Evolutionary conservation across 2,888 invertebrate genomes (phyloP), one percentile per base, ranked within the genome.

Genomic region (Caradrina kadenii): DNA sequence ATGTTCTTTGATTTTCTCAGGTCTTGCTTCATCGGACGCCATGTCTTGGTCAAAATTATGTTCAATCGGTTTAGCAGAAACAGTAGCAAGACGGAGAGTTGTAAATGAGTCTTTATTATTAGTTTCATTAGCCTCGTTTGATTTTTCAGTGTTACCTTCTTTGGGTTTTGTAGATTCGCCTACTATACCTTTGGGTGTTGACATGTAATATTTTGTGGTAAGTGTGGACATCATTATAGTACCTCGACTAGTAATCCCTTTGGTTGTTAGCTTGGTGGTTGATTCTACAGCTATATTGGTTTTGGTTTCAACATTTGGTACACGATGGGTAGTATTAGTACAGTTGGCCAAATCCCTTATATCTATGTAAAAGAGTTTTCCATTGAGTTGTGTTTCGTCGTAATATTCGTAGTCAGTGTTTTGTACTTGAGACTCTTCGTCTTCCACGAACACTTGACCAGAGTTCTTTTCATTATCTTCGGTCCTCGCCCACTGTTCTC

Each of bases 11-110:
- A 91, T 86, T 76, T 89, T 91, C 19, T 94, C 94, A n/a, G 95
- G 92, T 63, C 90, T 90, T 0, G 92, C 95, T 82, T 95, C 93
- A 84, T 95, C 95, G 0, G 95, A 92, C 0, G 95, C 93, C 95
- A 95, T 95, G 11, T 92, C 88, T 0, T 86, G 87, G 60, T 93
- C 92, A 55, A 92, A 80, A 59, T 90, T 89, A 52, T 86, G 86
- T n/a, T 91, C 88, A 31, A 89, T 72, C 1, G 95, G 94, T 42
- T 94, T 95, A 15, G 93, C 94, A 35, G 95, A 95, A 10, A 95
- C 95, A 4, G 95, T 94, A n/a, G 90, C 92, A 49, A 95, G 78
- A 31, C 92, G 90, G n/a, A 86, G 90, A 5, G 95, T 95, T 4
- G 95, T 95, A 68, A 90, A 91, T 35, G 80, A 45, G 17, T 84